These are phyloP conservation scores for Acanthochromis polyacanthus DNA, from an alignment of 2,113 vertebrate species.

Conservation along the genomic window DNA sequence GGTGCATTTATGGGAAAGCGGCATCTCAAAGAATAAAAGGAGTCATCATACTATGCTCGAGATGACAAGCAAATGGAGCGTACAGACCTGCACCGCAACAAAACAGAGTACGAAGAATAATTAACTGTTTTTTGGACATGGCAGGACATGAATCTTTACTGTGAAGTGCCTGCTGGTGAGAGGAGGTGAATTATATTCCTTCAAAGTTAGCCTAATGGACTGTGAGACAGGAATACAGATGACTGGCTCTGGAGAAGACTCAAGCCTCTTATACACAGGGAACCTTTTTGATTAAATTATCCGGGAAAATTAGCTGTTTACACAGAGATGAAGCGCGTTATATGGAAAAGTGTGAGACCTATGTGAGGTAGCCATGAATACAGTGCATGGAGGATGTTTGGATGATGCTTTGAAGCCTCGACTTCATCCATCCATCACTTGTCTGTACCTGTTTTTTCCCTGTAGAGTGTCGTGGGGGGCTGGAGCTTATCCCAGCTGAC, in stretches of 20 bases:
- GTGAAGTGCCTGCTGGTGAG: conserved; percentile 20
- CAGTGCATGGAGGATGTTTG: too few relatives aligned
- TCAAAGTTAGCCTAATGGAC: conserved; percentile 50
- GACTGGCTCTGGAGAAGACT: conserved; percentile 16
- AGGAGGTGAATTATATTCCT: conserved; percentile 41
- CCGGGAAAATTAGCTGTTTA: too few relatives aligned
- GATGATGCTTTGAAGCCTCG: too few relatives aligned
- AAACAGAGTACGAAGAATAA: conserved; percentile 26
- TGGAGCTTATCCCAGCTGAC: too few relatives aligned
- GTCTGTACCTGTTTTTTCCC: too few relatives aligned
- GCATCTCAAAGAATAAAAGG: conserved; percentile 30
- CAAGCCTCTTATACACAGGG: conserved; percentile 17
- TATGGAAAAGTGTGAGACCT: background rate
- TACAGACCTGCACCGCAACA: conserved; percentile 18
- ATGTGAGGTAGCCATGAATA: too few relatives aligned
- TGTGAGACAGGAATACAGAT: conserved; percentile 49
- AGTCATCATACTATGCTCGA: conserved; percentile 9
- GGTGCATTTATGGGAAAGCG: conserved; percentile 6
- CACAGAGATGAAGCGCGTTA: background rate
- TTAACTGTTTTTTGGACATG: conserved; percentile 21
- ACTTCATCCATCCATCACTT: too few relatives aligned
- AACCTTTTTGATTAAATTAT: background rate
- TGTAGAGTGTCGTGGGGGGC: too few relatives aligned
- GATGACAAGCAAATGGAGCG: conserved; percentile 18
- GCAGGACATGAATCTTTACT: conserved; percentile 24